Base-by-base conservation (phyloP, 2,113 vertebrate genomes). In the Riparia riparia region DNA sequence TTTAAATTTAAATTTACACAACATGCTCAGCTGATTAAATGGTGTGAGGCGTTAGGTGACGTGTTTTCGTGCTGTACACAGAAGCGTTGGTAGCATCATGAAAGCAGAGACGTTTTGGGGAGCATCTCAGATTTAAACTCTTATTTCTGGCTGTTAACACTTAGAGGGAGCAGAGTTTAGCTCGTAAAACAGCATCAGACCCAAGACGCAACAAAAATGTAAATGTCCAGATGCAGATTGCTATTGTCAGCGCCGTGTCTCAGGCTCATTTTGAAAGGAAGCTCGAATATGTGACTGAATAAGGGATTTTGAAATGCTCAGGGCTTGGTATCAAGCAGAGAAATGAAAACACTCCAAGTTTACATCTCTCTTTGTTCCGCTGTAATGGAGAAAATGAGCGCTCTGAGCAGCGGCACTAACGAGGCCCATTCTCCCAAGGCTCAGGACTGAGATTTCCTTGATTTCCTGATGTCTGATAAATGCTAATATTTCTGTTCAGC, bases 141-240 rank as follows among this genome's bases (percentile, higher is more conserved):
- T 77, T 37, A 64, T 89, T 93, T 88, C 34, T 77, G 90, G 41
- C 63, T 80, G 60, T 44, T 49, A 44, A 14, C 32, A 4, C 22
- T 74, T 28, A 4, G 51, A 63, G 50, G 21, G 56, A 81, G 63
- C 57, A 82, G 86, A 69, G 53, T 86, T 93, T 20, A 57, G 51
- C 41, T 13, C 42, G 26, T 5, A 25, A 93, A 87, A 32, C 32
- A 9, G 45, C 58, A 56, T 58, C 68, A 32, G 57, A 88, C 73
- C 81, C 81, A 65, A 73, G 65, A 58, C 41, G 60, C 68, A 21
- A 56, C 56, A 49, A 57, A 95, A 94, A 90, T 96, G 92, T 86
- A 83, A 94, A 95, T 91, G 42, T 68, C 51, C 88, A 95, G 84
- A 64, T 97, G 87, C 90, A 83, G 91, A 93, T 94, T 89, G 69